A percentile compares a stretch with the other conserved stretches of the same genome.
phyloP scores from a whole-genome alignment of 2,113 vertebrate species.

The Origma solitaria region DNA sequence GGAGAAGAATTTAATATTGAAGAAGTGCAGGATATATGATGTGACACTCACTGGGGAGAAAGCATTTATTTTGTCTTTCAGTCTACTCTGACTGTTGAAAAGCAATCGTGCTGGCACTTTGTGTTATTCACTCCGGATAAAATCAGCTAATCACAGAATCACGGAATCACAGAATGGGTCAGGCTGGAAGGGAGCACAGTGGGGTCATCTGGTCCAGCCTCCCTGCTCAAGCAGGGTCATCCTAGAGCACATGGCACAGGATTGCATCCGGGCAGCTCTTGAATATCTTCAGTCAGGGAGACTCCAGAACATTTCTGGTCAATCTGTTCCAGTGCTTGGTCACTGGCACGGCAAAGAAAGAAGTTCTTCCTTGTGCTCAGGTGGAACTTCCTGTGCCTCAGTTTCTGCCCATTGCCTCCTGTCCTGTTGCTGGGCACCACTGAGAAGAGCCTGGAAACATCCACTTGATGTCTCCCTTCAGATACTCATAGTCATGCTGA shows the following conservation, averaged over 20 bases:
- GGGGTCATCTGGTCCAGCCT: background rate
- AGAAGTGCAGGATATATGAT: background rate
- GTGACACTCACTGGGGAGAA: background rate
- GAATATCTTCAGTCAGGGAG: background rate
- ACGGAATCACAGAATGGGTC: background rate
- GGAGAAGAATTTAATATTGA: background rate
- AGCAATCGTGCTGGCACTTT: background rate
- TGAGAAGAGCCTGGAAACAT: background rate
- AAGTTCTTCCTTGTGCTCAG: background rate
- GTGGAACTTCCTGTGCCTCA: background rate
- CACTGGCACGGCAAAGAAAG: background rate
- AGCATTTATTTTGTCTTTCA: background rate
- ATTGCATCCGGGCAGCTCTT: background rate
- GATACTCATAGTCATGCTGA: accelerated
- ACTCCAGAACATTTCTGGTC: background rate
- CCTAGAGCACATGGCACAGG: background rate
- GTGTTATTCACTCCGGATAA: accelerated
- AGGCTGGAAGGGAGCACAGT: background rate
- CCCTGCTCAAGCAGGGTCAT: background rate
- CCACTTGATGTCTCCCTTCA: background rate
- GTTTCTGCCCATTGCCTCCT: background rate
- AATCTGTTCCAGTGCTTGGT: background rate
- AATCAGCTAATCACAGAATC: background rate
- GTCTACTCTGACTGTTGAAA: background rate
- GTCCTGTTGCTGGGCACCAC: background rate